Percentiles rank a stretch among this genome's conserved stretches.
Conservation (phyloP, 2,888 invertebrate genomes). For the Tigriopus californicus region DNA sequence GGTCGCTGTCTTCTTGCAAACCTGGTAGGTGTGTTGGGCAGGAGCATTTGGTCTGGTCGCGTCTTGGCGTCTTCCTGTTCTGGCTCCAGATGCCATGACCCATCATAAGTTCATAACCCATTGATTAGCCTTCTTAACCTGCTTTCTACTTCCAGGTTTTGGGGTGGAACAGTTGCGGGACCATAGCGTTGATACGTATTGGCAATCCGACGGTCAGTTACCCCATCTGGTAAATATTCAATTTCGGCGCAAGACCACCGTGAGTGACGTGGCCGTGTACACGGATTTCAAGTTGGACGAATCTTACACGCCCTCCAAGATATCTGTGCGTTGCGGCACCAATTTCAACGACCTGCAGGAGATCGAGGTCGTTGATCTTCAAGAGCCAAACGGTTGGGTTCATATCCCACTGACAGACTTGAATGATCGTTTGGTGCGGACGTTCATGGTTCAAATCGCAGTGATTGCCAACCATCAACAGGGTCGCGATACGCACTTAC, state of each 20-base stretch:
- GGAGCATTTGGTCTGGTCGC: slow-evolving; percentile 1
- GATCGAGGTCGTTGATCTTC: slow-evolving; percentile 75
- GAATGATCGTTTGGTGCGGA: slow-evolving; percentile 65
- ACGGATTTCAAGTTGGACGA: slow-evolving; percentile 96
- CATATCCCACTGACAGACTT: slow-evolving; percentile 76
- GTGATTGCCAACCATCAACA: slow-evolving; percentile 97
- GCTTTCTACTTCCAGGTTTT: slow-evolving; percentile 40
- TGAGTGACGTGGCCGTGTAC: slow-evolving; percentile 86
- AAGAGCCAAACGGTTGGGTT: slow-evolving; percentile 93
- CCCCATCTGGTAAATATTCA: slow-evolving; percentile 95
- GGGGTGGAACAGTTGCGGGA: slow-evolving; percentile 92
- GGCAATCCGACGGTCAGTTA: slow-evolving; percentile 97
- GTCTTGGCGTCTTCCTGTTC: too few relatives aligned
- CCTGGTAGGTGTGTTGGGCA: too few relatives aligned
- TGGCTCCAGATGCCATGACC: too few relatives aligned
- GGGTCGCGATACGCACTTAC: slow-evolving; percentile 92
- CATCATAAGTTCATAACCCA: too few relatives aligned
- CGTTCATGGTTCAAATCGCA: slow-evolving; percentile 90
- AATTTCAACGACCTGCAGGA: slow-evolving; percentile 93
- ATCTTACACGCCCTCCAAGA: slow-evolving; percentile 81
- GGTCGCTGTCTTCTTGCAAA: slow-evolving; percentile 96
- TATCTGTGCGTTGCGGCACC: slow-evolving; percentile 78
- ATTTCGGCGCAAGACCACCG: slow-evolving; percentile 80
- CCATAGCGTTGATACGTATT: slow-evolving; percentile 89
- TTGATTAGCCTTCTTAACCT: too few relatives aligned